Percentiles rank a stretch among this genome's conserved stretches.
These are phyloP conservation scores for Tenualosa ilisha DNA, from an alignment of 2,797 vertebrate genomes.

Conservation along the genomic window DNA sequence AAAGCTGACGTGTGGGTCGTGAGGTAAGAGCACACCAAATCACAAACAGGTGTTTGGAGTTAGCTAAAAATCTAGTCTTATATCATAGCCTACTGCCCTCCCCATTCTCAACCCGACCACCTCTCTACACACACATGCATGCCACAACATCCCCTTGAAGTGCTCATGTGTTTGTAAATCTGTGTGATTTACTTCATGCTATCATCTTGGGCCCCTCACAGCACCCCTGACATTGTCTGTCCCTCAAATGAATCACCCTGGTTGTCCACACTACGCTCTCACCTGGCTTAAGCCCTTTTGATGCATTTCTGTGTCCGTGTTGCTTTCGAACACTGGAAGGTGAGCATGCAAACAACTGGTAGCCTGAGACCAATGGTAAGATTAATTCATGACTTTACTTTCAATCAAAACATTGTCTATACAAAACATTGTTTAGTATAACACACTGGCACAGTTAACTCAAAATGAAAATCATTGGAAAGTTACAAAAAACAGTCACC, in stretches of 20 bases:
- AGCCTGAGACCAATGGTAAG: conserved; percentile 18
- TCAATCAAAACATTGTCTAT: conserved; percentile 49
- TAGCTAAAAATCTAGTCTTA: neutral
- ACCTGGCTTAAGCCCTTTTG: too few species aligned
- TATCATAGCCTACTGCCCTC: neutral
- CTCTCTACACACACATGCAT: conserved; percentile 3
- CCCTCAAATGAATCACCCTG: neutral
- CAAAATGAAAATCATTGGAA: conserved; percentile 51
- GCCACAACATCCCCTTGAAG: conserved; percentile 16
- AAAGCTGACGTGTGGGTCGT: conserved; percentile 40
- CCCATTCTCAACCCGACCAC: neutral
- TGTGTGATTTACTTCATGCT: conserved; percentile 36
- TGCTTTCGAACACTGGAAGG: too few species aligned
- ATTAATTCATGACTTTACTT: conserved; percentile 50
- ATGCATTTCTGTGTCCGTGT: too few species aligned
- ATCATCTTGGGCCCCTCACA: conserved; percentile 26
- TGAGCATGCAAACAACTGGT: neutral
- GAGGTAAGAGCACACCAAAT: conserved; percentile 50
- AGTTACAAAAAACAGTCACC: conserved; percentile 55
- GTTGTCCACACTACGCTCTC: neutral
- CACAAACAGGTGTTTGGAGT: conserved; percentile 56
- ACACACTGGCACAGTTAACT: conserved; percentile 51
- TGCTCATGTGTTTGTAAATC: conserved; percentile 51
- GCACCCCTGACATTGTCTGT: conserved; percentile 1
- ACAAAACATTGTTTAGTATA: conserved; percentile 59